Evolutionary conservation across 2,797 vertebrate species (phyloP), one percentile per base, ranked within the genome.

Genomic region (Microctenopoma lineatum): DNA sequence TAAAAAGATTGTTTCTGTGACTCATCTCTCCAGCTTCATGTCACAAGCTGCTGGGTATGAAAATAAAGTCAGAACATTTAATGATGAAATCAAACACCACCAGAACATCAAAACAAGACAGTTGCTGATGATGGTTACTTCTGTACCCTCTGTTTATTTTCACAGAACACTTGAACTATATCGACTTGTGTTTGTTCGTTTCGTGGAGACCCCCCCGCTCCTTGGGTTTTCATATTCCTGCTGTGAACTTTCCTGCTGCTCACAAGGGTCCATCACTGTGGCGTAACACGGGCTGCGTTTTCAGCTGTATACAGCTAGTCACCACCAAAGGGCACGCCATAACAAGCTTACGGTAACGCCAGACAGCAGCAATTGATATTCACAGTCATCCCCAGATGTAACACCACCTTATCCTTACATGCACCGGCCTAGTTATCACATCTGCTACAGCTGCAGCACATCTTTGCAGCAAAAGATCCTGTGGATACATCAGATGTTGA

Each of bases 201-300:
- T 64, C 27, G 54, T 44, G 39, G 47, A 51, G 66, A 66, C 42
- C 55, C 39, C 46, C 70, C 46, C 39, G 65, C 73, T 87, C 21
- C 21, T 21, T 32, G 29, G 7, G 29, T 58, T 67, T 89, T 84
- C 15, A 73, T 62, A 84, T 85, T 74, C 80, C 77, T 76, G 63
- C 79, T 84, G 75, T 75, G 70, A 86, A 66, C 69, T 64, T 66
- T 59, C 51, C 27, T 73, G 56, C 61, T 74, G 12, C 77, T 73
- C 77, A 52, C 57, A 15, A 50, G 70, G 66, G 51, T 76, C 72
- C 25, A 10, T 75, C 70, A 39, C 60, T 57, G 10, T 10, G 61
- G 81, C 36, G n/a, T 3, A 6, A 67, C 10, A 16, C 67, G 71
- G 36, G 66, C 81, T 61, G 61, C 54, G n/a, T 27, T 62, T 39